These are phyloP conservation scores for Agapornis roseicollis DNA, from an alignment of 2,113 vertebrate genomes.

Conservation along the genomic window DNA sequence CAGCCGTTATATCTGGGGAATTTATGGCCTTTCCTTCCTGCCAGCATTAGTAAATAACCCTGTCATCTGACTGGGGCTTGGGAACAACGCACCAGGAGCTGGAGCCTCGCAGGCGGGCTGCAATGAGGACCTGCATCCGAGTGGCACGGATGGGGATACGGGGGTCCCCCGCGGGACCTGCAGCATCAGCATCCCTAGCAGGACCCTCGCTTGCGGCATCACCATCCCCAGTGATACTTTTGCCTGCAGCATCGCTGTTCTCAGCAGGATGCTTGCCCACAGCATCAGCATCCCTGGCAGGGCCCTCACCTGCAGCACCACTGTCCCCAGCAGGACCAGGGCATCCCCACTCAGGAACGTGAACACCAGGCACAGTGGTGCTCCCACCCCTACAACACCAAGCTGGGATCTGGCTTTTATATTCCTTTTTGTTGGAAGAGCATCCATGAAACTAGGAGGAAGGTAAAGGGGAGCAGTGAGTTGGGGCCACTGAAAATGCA, in stretches of 20 bases:
- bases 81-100: background rate
- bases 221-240: background rate
- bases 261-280: background rate
- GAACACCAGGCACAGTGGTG: background rate
- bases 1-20: slow-evolving; percentile 46
- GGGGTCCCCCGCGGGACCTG: background rate
- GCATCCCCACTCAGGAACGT: no score
- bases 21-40: slow-evolving; percentile 66
- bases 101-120: background rate
- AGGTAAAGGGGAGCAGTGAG: no score
- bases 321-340: background rate
- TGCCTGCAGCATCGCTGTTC: fast-evolving
- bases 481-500: background rate
- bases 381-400: background rate
- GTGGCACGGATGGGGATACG: background rate
- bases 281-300: background rate
- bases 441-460: background rate
- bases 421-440: background rate
- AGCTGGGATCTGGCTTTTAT: background rate
- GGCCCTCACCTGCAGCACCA: background rate
- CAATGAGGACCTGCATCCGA: background rate
- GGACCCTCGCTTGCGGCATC: background rate
- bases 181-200: background rate
- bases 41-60: slow-evolving; percentile 48
- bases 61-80: slow-evolving; percentile 34